Conservation (phyloP, 2,797 vertebrate species). For the Alosa sapidissima region DNA sequence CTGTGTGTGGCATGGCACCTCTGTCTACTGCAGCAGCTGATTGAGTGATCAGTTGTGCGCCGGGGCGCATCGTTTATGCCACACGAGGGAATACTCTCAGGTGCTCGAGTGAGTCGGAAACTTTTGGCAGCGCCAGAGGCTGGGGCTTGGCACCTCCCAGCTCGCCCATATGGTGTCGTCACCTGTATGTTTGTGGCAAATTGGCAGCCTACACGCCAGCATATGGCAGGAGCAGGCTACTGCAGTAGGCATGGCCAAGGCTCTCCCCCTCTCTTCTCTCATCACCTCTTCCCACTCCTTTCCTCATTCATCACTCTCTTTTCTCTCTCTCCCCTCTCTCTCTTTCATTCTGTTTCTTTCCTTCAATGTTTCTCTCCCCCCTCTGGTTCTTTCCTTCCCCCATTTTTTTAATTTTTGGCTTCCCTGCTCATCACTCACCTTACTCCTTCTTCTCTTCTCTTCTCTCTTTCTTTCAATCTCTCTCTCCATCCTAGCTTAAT, state of each 20-base stretch:
- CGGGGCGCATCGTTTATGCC: slow-evolving; percentile 30
- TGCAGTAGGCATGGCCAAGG: slow-evolving; percentile 47
- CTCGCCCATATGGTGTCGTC: slow-evolving; percentile 73
- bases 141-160: slow-evolving; percentile 62
- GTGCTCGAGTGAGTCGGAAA: slow-evolving; percentile 57
- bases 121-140: slow-evolving; percentile 56
- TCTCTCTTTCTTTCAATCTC: slow-evolving; percentile 37
- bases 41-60: slow-evolving; percentile 52
- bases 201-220: slow-evolving; percentile 65
- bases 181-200: slow-evolving; percentile 72
- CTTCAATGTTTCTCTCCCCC: slow-evolving; percentile 21
- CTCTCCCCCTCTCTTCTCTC: not conserved
- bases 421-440: slow-evolving; percentile 16
- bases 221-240: slow-evolving; percentile 66
- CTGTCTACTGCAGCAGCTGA: slow-evolving; percentile 33
- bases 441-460: not conserved
- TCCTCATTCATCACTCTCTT: not conserved
- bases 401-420: too few species aligned
- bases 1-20: not conserved
- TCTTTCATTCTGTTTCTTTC: not conserved
- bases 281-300: slow-evolving; percentile 14
- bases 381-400: slow-evolving; percentile 36
- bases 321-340: slow-evolving; percentile 29
- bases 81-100: slow-evolving; percentile 45
- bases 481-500: slow-evolving; percentile 32